These are phyloP conservation scores for Poeciliopsis turneri DNA, from an alignment of 2,797 vertebrate genomes.

Conservation along the genomic window DNA sequence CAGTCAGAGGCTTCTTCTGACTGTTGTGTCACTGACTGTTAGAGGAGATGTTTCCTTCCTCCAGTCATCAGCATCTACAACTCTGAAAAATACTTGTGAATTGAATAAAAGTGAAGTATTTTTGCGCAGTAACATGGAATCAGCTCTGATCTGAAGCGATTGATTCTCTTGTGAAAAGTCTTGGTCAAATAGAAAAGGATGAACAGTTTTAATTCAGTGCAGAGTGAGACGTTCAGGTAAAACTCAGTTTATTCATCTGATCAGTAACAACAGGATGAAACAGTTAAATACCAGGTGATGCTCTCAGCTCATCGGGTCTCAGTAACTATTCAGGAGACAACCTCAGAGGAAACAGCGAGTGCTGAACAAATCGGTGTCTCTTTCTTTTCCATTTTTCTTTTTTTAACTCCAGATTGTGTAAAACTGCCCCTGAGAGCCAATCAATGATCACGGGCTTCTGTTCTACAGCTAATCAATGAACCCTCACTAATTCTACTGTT, in stretches of 20 bases:
- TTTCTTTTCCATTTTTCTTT: conserved; percentile 24
- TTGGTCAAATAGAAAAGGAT: background rate
- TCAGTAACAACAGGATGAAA: background rate
- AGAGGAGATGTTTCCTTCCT: too few species aligned
- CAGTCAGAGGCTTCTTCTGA: too few species aligned
- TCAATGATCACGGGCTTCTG: conserved; percentile 65
- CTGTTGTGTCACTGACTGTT: too few species aligned
- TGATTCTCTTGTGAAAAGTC: background rate
- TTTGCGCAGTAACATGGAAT: too few species aligned
- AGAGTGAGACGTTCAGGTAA: background rate
- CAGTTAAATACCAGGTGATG: background rate
- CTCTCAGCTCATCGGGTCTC: background rate
- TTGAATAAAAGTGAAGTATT: too few species aligned
- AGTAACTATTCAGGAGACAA: background rate
- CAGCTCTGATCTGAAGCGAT: background rate
- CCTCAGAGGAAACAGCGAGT: background rate
- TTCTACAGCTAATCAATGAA: conserved; percentile 77
- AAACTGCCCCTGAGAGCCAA: conserved; percentile 75
- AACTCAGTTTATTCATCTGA: background rate
- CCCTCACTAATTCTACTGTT: conserved; percentile 70
- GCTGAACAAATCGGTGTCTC: background rate
- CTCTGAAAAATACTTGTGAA: background rate
- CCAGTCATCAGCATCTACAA: too few species aligned
- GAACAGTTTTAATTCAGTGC: background rate
- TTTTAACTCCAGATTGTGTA: conserved; percentile 64